A percentile compares a stretch with the other conserved stretches of the same genome.
Evolutionary conservation across 2,797 vertebrate species (phyloP).

Genomic region (Diceros bicornis): DNA sequence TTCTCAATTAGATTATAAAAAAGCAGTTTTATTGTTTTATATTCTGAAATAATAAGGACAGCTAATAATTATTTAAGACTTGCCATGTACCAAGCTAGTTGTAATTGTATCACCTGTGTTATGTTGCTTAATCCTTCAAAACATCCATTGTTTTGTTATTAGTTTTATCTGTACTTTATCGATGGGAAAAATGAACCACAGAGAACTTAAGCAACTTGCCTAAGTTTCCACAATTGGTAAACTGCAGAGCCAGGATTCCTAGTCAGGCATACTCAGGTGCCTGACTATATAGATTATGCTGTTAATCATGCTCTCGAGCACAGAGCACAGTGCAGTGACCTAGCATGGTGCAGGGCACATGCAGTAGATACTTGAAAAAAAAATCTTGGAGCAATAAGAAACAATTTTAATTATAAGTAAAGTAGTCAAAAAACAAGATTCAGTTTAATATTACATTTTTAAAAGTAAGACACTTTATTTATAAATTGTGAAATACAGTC

Average conservation of each 20-base stretch:
- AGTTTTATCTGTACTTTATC: neutral
- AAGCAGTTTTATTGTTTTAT: neutral
- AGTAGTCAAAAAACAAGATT: neutral
- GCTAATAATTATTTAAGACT: neutral
- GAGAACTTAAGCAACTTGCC: neutral
- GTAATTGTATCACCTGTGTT: neutral
- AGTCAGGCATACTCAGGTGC: neutral
- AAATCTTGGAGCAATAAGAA: neutral
- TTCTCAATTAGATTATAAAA: neutral
- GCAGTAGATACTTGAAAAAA: neutral
- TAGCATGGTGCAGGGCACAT: neutral
- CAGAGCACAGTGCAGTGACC: neutral
- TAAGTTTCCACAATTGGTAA: neutral
- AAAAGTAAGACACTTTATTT: neutral
- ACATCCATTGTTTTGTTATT: neutral
- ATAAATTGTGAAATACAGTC: neutral
- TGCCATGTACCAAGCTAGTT: neutral
- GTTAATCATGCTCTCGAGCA: neutral
- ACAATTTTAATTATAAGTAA: neutral
- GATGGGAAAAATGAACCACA: neutral
- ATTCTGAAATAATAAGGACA: neutral
- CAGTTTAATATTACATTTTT: neutral
- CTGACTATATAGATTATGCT: neutral
- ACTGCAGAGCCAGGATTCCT: neutral
- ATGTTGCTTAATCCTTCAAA: neutral